Percentiles rank a stretch among this genome's conserved stretches.
These are phyloP conservation scores for Hedychridium roseum DNA, from an alignment of 2,888 invertebrate species.

Conservation along the genomic window DNA sequence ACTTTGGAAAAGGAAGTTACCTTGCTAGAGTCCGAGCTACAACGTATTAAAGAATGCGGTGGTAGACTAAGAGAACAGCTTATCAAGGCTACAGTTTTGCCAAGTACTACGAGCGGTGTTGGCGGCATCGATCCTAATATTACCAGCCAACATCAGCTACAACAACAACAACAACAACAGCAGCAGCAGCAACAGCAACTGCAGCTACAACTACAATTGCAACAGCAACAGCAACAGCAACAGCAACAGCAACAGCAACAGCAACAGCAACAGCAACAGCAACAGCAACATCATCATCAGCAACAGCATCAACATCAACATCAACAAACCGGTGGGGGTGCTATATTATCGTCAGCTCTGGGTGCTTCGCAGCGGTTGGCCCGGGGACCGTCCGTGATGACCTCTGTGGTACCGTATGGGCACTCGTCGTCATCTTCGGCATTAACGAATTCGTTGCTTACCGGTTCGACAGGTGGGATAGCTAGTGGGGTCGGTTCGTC, in stretches of 20 bases:
- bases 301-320: slow-evolving; percentile 59
- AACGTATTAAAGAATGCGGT: slow-evolving; percentile 66
- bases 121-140: too few relatives aligned
- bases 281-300: slow-evolving; percentile 25
- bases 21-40: slow-evolving; percentile 81
- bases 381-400: slow-evolving; percentile 51
- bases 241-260: slow-evolving; percentile 46
- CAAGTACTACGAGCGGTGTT: slow-evolving; percentile 41
- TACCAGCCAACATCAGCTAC: slow-evolving; percentile 49
- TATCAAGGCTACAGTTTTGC: slow-evolving; percentile 52
- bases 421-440: slow-evolving; percentile 40
- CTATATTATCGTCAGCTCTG: slow-evolving; percentile 47
- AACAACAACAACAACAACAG: slow-evolving; percentile 63
- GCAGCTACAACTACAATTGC: too few relatives aligned
- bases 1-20: slow-evolving; percentile 86
- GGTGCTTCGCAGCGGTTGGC: slow-evolving; percentile 47
- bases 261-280: slow-evolving; percentile 58
- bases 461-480: slow-evolving; percentile 52
- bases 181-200: slow-evolving; percentile 60
- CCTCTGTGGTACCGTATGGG: slow-evolving; percentile 50
- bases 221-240: slow-evolving; percentile 26
- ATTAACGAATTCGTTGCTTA: slow-evolving; percentile 56
- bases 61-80: slow-evolving; percentile 58
- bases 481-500: slow-evolving; percentile 34
- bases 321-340: too few relatives aligned